Conservation (phyloP, 2,113 vertebrate species). For the Lepus europaeus region DNA sequence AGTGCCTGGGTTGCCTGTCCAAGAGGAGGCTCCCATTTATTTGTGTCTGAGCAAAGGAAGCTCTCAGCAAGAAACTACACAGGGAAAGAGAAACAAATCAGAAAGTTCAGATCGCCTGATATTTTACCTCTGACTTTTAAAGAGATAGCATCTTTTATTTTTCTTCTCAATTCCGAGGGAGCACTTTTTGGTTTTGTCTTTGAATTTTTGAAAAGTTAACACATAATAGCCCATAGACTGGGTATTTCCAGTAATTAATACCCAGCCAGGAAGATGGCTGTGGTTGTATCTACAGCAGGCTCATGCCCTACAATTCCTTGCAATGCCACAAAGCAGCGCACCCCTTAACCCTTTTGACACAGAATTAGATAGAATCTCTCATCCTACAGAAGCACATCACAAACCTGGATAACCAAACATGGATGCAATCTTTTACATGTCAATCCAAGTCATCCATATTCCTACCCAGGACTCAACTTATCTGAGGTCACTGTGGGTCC, state of each 20-base stretch:
- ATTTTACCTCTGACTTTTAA: background rate
- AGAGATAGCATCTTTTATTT: background rate
- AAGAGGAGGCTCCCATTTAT: background rate
- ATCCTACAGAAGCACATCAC: background rate
- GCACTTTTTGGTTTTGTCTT: background rate
- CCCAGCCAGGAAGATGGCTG: background rate
- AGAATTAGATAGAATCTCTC: background rate
- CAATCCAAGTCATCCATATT: background rate
- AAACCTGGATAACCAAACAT: background rate
- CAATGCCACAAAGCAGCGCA: background rate
- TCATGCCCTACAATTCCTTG: background rate
- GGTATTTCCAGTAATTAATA: background rate
- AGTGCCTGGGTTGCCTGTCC: background rate
- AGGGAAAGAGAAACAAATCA: background rate
- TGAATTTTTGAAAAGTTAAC: conserved; percentile 1
- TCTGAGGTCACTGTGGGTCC: background rate
- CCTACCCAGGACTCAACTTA: background rate
- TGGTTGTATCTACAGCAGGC: background rate
- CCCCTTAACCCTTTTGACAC: no score
- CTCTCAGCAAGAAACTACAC: background rate
- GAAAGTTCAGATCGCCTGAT: background rate
- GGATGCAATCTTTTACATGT: background rate
- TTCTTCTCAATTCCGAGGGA: background rate
- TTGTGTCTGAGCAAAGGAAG: background rate
- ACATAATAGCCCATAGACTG: background rate